Evolutionary conservation across 2,888 invertebrate genomes (phyloP).

Genomic region (Zonitis immaculata): DNA sequence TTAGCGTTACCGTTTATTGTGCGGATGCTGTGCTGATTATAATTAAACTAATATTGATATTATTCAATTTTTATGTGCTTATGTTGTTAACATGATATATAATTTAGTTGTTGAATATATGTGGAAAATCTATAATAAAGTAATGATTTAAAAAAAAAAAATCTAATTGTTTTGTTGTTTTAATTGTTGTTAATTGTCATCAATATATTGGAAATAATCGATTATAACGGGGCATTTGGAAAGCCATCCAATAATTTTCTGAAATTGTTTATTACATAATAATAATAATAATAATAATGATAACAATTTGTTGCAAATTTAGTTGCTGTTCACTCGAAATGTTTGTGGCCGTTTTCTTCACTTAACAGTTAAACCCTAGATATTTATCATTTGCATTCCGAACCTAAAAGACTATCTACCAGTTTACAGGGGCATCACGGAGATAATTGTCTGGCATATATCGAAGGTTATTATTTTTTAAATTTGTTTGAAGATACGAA

Average conservation of each 20-base stretch:
- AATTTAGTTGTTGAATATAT: neutral
- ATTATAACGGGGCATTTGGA: neutral
- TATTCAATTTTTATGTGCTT: neutral
- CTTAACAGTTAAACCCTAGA: too few species aligned
- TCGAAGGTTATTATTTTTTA: too few species aligned
- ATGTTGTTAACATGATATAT: neutral
- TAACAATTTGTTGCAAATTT: neutral
- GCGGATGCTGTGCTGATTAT: too few species aligned
- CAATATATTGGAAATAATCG: neutral
- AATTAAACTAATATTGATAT: neutral
- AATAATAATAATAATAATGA: too few species aligned
- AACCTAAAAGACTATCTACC: too few species aligned
- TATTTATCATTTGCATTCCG: too few species aligned
- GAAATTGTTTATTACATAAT: neutral
- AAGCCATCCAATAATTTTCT: neutral
- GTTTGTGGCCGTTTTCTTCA: too few species aligned
- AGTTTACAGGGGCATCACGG: too few species aligned
- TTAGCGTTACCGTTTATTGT: too few species aligned
- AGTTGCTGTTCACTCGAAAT: neutral
- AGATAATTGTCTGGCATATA: too few species aligned
- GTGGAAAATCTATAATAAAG: neutral
- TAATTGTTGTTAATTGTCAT: neutral
- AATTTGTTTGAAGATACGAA: too few species aligned
- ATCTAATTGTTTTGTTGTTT: neutral
- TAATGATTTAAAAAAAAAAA: too few species aligned